A percentile compares a stretch with the other conserved stretches of the same genome.
Evolutionary conservation across 2,888 invertebrate species (phyloP).

Genomic region (Acholoe squamosa): DNA sequence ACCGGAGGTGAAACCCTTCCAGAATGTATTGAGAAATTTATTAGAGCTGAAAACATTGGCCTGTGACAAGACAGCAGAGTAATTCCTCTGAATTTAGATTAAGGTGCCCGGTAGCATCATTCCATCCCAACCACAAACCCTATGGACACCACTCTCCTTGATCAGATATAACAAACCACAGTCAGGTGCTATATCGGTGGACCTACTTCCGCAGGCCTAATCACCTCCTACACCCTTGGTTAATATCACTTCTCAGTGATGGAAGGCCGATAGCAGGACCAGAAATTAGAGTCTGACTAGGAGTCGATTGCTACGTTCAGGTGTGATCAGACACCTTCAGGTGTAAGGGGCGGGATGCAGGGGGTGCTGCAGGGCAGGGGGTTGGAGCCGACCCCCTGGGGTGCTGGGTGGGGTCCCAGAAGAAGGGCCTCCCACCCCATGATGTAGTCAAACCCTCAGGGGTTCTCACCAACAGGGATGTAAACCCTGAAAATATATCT

Average conservation of each 20-base stretch:
- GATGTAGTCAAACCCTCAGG: background rate
- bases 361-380: background rate
- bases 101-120: background rate
- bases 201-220: conserved; percentile 30
- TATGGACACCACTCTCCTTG: background rate
- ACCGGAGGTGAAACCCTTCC: no score
- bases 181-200: background rate
- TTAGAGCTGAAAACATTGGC: no score
- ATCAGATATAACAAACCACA: background rate
- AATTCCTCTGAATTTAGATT: no score
- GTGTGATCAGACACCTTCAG: conserved; percentile 17
- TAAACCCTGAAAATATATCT: background rate
- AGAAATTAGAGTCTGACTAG: conserved; percentile 41
- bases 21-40: no score
- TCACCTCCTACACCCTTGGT: background rate
- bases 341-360: background rate
- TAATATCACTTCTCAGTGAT: conserved; percentile 44
- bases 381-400: conserved; percentile 24
- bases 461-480: background rate
- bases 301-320: conserved; percentile 39
- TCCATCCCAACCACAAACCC: background rate
- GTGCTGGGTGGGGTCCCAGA: background rate
- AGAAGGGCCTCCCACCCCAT: background rate
- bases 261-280: conserved; percentile 27
- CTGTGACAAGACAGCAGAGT: no score